Base-by-base conservation (phyloP, 2,888 invertebrate species). In the Platycheirus rosarum region DNA sequence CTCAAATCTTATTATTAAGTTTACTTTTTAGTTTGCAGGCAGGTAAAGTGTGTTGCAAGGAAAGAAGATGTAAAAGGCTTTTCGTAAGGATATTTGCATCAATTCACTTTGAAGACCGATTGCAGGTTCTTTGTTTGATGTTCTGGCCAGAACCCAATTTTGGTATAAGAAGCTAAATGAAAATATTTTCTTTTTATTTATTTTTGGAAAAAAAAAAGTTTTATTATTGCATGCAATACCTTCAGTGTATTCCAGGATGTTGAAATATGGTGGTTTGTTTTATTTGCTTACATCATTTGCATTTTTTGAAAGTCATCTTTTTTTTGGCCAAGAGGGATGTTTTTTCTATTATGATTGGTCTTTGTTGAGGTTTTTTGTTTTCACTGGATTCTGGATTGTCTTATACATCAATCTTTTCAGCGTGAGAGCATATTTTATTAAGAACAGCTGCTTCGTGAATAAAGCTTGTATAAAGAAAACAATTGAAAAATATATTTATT, bases 1-100 rank as follows among this genome's bases (percentile, higher is more conserved):
- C 80, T 76, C 49, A 70, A 53, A 82, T 82, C 70, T 66, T 82
- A 62, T 82, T 76, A 82, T 76, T 71, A 76, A 76, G 76, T 82
- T 76, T 62, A 71, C 66, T 29, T 46, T 48, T 32, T 32, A 7
- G 29, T 32, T 32, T 18, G 23, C 37, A 40, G 70, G 57, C 29
- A 37, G 55, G 48, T 23, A 7, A 9, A 14, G 40, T 8, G 23
- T 23, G 6, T 23, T 4, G 23, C 6, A 23, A 29, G 26, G 14
- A 18, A 14, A 16, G 20, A 20, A 18, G 53, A 16, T 70, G 46
- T 60, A 20, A 1, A 5, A 42, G 23, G 23, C 42, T 62, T 53
- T 69, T 32, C 7, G 65, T 16, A 42, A 48, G 62, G 37, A 49
- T 79, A 57, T 79, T 74, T 79, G 69, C 74, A 32, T 69, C 49